Percentiles rank a stretch among this genome's conserved stretches.
phyloP scores from a whole-genome alignment of 2,797 vertebrate species.

The Decapterus maruadsi region DNA sequence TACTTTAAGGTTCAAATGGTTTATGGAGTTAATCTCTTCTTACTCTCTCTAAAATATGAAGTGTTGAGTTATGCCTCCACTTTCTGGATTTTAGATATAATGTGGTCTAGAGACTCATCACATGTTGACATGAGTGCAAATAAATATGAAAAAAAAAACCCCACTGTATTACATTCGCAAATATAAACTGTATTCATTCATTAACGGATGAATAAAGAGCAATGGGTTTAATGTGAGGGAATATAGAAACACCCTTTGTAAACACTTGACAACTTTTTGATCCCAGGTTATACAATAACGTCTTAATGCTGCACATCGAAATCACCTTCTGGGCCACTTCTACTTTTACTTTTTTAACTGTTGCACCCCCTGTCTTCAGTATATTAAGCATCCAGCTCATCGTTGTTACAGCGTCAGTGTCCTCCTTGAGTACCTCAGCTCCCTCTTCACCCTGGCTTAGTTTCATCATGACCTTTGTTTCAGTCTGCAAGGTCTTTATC shows the following conservation, averaged over 20 bases:
- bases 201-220: background rate
- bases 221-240: background rate
- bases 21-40: background rate
- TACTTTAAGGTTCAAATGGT: background rate
- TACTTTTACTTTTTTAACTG: slow-evolving; percentile 10
- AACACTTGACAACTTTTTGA: slow-evolving; percentile 1
- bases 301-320: slow-evolving; percentile 1
- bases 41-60: background rate
- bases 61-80: background rate
- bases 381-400: slow-evolving; percentile 23
- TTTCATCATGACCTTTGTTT: slow-evolving; percentile 57
- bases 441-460: slow-evolving; percentile 15
- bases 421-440: slow-evolving; percentile 1
- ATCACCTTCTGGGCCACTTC: slow-evolving; percentile 3
- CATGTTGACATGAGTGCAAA: background rate
- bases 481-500: slow-evolving; percentile 47
- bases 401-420: slow-evolving; percentile 6
- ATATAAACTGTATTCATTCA: background rate
- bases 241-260: background rate
- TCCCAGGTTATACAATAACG: background rate
- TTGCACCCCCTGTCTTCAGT: background rate
- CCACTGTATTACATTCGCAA: background rate
- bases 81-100: background rate
- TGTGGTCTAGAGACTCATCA: background rate
- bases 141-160: background rate